A percentile compares a stretch with the other conserved stretches of the same genome.
Evolutionary conservation across 2,888 invertebrate genomes (phyloP).

Genomic region (Julus scanicus): DNA sequence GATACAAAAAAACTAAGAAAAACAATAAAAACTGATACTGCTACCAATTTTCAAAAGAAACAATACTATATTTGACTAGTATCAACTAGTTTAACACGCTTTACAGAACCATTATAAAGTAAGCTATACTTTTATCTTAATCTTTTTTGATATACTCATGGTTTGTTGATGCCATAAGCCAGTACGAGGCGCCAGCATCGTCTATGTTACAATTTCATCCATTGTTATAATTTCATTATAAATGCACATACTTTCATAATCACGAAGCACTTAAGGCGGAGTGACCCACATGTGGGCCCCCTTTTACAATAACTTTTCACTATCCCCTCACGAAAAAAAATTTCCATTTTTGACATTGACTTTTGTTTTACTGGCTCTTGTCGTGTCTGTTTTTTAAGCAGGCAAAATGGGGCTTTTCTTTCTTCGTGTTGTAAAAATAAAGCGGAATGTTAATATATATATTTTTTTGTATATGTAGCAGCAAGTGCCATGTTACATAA

Average conservation of each 20-base stretch:
- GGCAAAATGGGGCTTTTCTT: not conserved
- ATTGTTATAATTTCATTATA: not conserved
- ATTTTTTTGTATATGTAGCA: not conserved
- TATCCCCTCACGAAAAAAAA: not conserved
- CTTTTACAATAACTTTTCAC: not conserved
- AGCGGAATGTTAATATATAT: not conserved
- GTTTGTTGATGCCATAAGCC: not conserved
- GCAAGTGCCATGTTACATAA: not conserved
- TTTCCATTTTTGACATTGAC: not conserved
- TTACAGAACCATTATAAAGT: not conserved
- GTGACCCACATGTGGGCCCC: not conserved
- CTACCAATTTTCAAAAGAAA: no score
- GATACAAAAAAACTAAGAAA: no score
- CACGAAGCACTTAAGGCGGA: not conserved
- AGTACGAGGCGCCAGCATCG: constrained; percentile 3
- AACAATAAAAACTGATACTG: no score
- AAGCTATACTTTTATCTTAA: not conserved
- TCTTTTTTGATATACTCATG: not conserved
- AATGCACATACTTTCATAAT: constrained; percentile 8
- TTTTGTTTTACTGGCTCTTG: not conserved
- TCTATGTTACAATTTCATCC: not conserved
- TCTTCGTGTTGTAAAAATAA: not conserved
- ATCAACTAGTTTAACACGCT: no score
- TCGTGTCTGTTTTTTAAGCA: not conserved
- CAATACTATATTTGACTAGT: no score